A percentile compares a stretch with the other conserved stretches of the same genome.
These are phyloP conservation scores for Formicarius rufipectus DNA, from an alignment of 2,113 vertebrate genomes.

Conservation along the genomic window DNA sequence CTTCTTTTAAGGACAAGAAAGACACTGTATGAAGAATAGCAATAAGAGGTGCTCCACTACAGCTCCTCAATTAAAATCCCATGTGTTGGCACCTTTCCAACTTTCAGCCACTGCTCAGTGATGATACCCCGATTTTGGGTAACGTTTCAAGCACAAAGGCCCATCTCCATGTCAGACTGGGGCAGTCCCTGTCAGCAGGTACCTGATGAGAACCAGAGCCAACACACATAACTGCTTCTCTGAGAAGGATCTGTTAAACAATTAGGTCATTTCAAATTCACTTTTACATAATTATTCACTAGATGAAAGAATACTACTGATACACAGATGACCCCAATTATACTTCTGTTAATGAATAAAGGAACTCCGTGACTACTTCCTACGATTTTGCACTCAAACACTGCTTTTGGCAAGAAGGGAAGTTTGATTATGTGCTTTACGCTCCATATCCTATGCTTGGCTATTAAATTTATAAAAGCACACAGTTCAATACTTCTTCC, in stretches of 20 bases:
- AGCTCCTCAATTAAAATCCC: background rate
- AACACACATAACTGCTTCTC: background rate
- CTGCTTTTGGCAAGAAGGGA: background rate
- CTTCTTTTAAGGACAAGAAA: background rate
- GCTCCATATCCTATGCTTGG: background rate
- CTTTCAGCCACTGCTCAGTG: background rate
- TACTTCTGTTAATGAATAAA: conserved; percentile 11
- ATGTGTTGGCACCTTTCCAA: background rate
- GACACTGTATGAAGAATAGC: fast-evolving
- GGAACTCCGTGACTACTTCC: background rate
- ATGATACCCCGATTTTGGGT: background rate
- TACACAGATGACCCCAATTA: background rate
- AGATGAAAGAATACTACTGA: conserved; percentile 4
- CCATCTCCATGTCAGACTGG: background rate
- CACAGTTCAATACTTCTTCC: background rate
- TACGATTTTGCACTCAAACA: background rate
- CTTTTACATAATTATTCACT: background rate
- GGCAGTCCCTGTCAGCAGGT: background rate
- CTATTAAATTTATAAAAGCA: background rate
- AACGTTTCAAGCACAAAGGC: background rate
- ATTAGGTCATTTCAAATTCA: background rate
- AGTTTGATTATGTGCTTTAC: background rate
- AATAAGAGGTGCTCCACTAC: background rate
- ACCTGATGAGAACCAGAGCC: background rate
- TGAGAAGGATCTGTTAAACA: background rate